Evolutionary conservation across 2,888 invertebrate genomes (phyloP).

Genomic region (Leptopilina drosophilae): DNA sequence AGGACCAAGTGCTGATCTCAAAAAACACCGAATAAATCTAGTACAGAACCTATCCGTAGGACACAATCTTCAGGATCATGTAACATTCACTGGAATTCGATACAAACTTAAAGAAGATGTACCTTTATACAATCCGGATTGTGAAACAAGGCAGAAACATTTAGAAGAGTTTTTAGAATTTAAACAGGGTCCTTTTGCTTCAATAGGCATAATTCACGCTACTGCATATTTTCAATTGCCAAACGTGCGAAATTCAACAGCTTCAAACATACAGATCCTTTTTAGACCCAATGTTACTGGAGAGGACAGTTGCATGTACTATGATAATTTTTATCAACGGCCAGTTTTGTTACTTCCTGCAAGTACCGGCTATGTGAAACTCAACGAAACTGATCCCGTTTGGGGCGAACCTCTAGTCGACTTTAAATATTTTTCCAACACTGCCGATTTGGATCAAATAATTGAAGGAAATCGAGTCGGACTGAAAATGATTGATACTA

Average conservation of each 20-base stretch:
- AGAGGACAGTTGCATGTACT: slow-evolving; percentile 79
- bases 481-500: slow-evolving; percentile 78
- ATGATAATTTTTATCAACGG: slow-evolving; percentile 69
- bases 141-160: not conserved
- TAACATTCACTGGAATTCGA: slow-evolving; percentile 78
- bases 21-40: slow-evolving; percentile 79
- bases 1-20: slow-evolving; percentile 80
- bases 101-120: slow-evolving; percentile 59
- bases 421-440: slow-evolving; percentile 81
- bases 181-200: not conserved
- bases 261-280: not conserved
- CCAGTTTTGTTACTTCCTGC: slow-evolving; percentile 81
- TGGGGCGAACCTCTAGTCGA: slow-evolving; percentile 81
- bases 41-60: slow-evolving; percentile 82
- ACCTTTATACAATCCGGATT: slow-evolving; percentile 59
- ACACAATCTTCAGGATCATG: slow-evolving; percentile 82
- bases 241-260: not conserved
- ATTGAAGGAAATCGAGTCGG: slow-evolving; percentile 80
- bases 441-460: slow-evolving; percentile 79
- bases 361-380: slow-evolving; percentile 81
- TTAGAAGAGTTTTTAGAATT: not conserved
- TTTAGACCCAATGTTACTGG: slow-evolving; percentile 73
- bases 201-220: not conserved
- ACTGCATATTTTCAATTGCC: not conserved
- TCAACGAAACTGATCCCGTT: slow-evolving; percentile 83